Evolutionary conservation across 2,888 invertebrate species (phyloP).

Genomic region (Synergus umbraculus): DNA sequence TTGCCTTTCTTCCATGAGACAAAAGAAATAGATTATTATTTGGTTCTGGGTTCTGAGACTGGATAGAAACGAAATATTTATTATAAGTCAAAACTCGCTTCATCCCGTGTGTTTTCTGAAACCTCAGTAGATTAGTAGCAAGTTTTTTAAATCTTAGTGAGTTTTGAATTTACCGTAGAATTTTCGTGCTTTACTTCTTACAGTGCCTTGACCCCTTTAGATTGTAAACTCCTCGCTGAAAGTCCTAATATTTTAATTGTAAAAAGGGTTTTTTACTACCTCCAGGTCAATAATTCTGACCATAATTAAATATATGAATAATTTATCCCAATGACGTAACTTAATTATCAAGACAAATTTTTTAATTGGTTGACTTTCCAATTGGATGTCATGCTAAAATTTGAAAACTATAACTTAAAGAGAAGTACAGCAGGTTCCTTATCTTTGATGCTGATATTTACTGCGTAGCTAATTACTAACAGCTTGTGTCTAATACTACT

Average conservation of each 20-base stretch:
- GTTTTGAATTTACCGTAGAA: neutral
- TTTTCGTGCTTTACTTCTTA: neutral
- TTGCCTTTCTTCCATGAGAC: too few relatives aligned
- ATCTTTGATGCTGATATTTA: neutral
- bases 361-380: neutral
- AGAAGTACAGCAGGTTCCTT: neutral
- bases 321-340: neutral
- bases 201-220: neutral
- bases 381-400: neutral
- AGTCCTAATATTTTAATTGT: neutral
- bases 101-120: neutral
- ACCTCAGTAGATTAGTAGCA: slow-evolving; percentile 2
- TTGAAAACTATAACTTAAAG: neutral
- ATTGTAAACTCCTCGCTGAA: neutral
- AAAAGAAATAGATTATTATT: too few relatives aligned
- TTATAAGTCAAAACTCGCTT: neutral
- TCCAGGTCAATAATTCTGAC: neutral
- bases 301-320: neutral
- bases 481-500: neutral
- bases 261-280: neutral
- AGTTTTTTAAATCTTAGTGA: neutral
- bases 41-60: too few relatives aligned
- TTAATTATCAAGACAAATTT: neutral
- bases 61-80: neutral
- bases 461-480: neutral